These are phyloP conservation scores for Ooceraea biroi DNA, from an alignment of 1,140 invertebrate species.

Conservation along the genomic window DNA sequence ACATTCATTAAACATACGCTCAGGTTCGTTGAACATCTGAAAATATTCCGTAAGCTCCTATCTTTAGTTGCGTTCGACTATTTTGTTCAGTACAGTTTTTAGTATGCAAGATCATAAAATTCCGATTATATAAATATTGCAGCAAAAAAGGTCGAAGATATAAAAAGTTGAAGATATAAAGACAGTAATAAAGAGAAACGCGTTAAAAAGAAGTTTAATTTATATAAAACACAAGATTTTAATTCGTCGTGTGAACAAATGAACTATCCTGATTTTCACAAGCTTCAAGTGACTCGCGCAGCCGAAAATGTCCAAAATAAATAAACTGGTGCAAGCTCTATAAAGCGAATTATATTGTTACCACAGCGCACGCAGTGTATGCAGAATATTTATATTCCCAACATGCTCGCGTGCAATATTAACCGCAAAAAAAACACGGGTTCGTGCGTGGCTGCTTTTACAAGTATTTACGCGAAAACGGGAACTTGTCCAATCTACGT, in stretches of 20 bases:
- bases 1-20: not conserved
- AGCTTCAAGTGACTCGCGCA: not conserved
- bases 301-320: not conserved
- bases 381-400: slow-evolving; percentile 39
- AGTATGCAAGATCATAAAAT: too few relatives aligned
- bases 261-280: not conserved
- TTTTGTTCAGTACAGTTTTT: not conserved
- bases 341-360: not conserved
- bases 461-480: slow-evolving; percentile 52
- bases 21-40: not conserved
- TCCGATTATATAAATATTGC: too few relatives aligned
- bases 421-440: slow-evolving; percentile 24
- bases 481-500: slow-evolving; percentile 19
- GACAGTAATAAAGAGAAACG: too few relatives aligned
- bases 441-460: slow-evolving; percentile 26
- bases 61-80: not conserved
- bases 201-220: too few relatives aligned
- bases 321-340: slow-evolving; percentile 10
- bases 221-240: too few relatives aligned
- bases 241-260: not conserved
- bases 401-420: slow-evolving; percentile 13
- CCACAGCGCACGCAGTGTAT: not conserved
- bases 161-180: too few relatives aligned
- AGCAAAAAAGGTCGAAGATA: too few relatives aligned
- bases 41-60: slow-evolving; percentile 8